Percentiles rank a stretch among this genome's conserved stretches.
Evolutionary conservation across 2,797 vertebrate genomes (phyloP).

Genomic region (Platalea minor): DNA sequence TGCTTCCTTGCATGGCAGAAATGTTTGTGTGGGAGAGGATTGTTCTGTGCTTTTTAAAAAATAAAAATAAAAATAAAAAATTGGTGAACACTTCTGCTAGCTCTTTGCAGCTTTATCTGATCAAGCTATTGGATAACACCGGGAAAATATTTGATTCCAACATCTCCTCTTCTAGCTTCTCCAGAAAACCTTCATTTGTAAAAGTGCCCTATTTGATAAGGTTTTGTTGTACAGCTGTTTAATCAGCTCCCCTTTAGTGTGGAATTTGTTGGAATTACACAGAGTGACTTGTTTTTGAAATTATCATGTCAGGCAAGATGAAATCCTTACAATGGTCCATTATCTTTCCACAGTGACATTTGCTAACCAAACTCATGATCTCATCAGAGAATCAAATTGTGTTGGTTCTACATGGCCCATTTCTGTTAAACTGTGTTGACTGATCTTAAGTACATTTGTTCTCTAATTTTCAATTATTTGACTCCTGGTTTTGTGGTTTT

Average conservation of each 20-base stretch:
- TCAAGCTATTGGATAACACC: not conserved
- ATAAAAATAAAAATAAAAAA: not conserved
- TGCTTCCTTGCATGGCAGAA: not conserved
- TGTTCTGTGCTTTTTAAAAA: not conserved
- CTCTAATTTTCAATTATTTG: not conserved
- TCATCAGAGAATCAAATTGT: not conserved
- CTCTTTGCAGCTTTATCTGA: not conserved
- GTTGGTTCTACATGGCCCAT: not conserved
- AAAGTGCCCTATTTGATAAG: not conserved
- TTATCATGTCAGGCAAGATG: not conserved
- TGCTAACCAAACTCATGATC: not conserved
- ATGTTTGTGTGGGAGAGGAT: not conserved
- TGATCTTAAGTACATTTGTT: not conserved
- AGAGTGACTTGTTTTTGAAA: not conserved
- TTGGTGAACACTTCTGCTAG: not conserved
- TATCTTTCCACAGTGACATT: not conserved
- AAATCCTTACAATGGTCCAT: not conserved
- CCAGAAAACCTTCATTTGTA: not conserved
- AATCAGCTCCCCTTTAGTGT: not conserved
- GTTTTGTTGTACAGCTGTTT: not conserved
- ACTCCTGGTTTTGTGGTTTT: not conserved
- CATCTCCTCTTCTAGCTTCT: not conserved
- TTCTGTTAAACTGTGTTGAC: not conserved
- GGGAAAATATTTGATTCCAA: not conserved
- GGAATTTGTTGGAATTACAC: not conserved